phyloP scores from a whole-genome alignment of 1,140 invertebrate species.

The Aphelenchoides besseyi region DNA sequence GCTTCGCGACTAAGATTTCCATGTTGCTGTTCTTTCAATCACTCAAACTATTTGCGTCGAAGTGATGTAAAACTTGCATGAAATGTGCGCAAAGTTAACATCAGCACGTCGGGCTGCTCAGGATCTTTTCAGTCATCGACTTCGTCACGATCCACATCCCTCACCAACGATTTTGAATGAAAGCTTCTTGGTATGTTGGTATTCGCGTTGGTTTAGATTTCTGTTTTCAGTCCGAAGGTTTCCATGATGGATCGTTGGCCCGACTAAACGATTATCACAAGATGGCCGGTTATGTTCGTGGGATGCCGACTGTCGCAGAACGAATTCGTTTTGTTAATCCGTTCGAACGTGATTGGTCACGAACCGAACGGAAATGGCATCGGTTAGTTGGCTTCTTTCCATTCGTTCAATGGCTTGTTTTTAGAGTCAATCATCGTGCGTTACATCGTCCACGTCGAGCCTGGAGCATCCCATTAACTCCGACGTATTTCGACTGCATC shows the following conservation, averaged over 20 bases:
- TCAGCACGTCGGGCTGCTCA: too few relatives aligned
- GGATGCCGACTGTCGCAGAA: slow-evolving; percentile 53
- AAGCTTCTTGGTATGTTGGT: background rate
- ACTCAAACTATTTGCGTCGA: too few relatives aligned
- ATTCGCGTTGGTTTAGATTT: background rate
- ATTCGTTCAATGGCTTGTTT: slow-evolving; percentile 4
- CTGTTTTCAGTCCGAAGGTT: background rate
- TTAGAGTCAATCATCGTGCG: background rate
- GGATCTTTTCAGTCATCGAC: background rate
- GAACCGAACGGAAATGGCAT: slow-evolving; percentile 55
- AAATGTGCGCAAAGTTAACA: too few relatives aligned
- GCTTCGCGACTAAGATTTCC: too few relatives aligned
- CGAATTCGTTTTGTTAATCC: slow-evolving; percentile 60
- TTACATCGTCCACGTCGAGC: slow-evolving; percentile 48
- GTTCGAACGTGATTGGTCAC: slow-evolving; percentile 56
- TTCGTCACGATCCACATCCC: background rate
- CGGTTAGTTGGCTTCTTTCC: slow-evolving; percentile 34
- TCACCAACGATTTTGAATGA: background rate
- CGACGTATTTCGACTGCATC: slow-evolving; percentile 53
- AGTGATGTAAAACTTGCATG: too few relatives aligned
- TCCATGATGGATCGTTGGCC: background rate
- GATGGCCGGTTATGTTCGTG: slow-evolving; percentile 45
- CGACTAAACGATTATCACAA: slow-evolving; percentile 58
- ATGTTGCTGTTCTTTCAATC: too few relatives aligned
- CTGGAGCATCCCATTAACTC: slow-evolving; percentile 47